Evolutionary conservation across 2,113 vertebrate genomes (phyloP), one percentile per base, ranked within the genome.

Genomic region (Fukomys damarensis): DNA sequence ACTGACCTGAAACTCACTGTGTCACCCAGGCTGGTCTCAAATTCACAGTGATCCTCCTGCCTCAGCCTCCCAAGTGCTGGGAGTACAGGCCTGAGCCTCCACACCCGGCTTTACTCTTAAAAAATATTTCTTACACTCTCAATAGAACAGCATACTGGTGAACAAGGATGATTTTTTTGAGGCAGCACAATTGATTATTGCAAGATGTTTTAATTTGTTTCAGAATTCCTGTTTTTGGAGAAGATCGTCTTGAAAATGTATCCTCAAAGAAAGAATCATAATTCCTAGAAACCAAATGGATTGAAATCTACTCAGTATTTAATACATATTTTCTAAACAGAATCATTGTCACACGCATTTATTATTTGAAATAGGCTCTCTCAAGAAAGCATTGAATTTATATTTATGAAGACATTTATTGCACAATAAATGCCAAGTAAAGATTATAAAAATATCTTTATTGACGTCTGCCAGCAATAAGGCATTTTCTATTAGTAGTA

Each of bases 391-490:
- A 91, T 54, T 96, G 91, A 56, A 91, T 97, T 96, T 92, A 94
- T 97, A 97, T 96, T 97, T 97, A 96, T 93, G 93, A 88, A 93
- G 91, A 93, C 66, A 89, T 96, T 98, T 97, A 97, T 93, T 96
- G 80, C 80, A 86, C 68, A 93, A 17, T 97, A 96, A 98, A 95
- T 96, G 95, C 89, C 94, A 96, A 94, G 13, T 66, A 95, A 96
- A 94, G 83, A 97, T 96, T 96, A 95, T 94, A 93, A 92, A 92
- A 94, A 80, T 86, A 94, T 96, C 93, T 96, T 93, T 96, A 96
- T 94, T 93, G 91, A 95, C 93, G 61, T 96, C 89, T 96, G 95
- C 89, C 30, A 94, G 80, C 66, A 46, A 91, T 81, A 72, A 96
- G 89, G 74, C 89, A 96, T 92, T 95, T 97, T 84, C 91, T 28